A percentile compares a stretch with the other conserved stretches of the same genome.
These are phyloP conservation scores for Euzophera pinguis DNA, from an alignment of 2,888 invertebrate genomes.

Conservation along the genomic window DNA sequence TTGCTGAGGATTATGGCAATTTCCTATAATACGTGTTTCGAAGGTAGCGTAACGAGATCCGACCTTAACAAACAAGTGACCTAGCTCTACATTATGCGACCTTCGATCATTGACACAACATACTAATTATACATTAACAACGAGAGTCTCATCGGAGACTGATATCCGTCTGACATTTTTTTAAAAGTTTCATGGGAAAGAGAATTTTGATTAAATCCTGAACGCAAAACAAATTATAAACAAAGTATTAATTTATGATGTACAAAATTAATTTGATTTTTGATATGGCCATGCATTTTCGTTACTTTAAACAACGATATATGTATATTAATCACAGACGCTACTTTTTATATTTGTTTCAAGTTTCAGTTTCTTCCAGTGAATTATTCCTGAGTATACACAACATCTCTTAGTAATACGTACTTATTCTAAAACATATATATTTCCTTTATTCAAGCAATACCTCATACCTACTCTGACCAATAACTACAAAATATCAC, in stretches of 20 bases:
- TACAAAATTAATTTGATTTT: slow-evolving; percentile 60
- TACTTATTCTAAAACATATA: slow-evolving; percentile 73
- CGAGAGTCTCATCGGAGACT: background rate
- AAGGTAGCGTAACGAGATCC: background rate
- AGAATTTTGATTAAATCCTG: slow-evolving; percentile 39
- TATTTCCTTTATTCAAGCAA: slow-evolving; percentile 73
- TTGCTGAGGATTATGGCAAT: slow-evolving; percentile 20
- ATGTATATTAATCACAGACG: slow-evolving; percentile 75
- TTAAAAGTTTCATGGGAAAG: background rate
- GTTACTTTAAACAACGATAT: slow-evolving; percentile 64
- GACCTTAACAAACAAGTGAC: background rate
- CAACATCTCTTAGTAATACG: slow-evolving; percentile 71
- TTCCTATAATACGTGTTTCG: slow-evolving; percentile 11
- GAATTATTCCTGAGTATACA: slow-evolving; percentile 61
- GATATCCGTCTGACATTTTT: background rate
- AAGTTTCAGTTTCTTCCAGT: slow-evolving; percentile 47
- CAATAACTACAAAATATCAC: slow-evolving; percentile 80
- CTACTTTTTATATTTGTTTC: slow-evolving; percentile 60
- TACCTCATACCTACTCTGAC: slow-evolving; percentile 74
- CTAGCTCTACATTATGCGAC: background rate
- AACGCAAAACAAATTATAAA: slow-evolving; percentile 39
- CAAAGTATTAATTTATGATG: slow-evolving; percentile 55
- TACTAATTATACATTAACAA: background rate
- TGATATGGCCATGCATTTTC: slow-evolving; percentile 75
- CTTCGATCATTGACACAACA: background rate